Base-by-base conservation (phyloP, 2,888 invertebrate genomes). In the Acleris sparsana region DNA sequence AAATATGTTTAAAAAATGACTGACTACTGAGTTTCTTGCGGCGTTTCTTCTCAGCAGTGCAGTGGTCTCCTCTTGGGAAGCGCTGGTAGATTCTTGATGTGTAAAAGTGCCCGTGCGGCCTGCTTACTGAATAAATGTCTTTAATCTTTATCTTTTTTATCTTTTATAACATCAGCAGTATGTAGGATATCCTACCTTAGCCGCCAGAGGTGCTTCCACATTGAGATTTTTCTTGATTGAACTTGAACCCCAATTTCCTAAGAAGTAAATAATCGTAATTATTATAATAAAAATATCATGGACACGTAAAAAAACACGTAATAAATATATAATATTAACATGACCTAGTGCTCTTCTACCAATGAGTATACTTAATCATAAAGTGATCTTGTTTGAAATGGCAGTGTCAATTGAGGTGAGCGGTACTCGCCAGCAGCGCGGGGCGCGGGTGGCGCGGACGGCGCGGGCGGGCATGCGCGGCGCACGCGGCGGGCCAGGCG, bases 231-330 rank as follows among this genome's bases (percentile, higher is more conserved):
- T 78, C 67, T 79, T 86, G n/a, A 75, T 73, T 0, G 87, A 84
- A 69, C 82, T 88, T 0, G 88, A 86, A 0, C 84, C 81, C 0
- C 87, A 85, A 59, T 83, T 85, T 65, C 83, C 89, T 89, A 53
- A 4, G 3, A 11, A 3, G 5, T 5, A 5, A 33, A 22, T 33
- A 29, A 33, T 25, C 25, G 4, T 53, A 29, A 13, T 33, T 53
- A 16, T 33, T 53, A 25, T 17, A 53, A 25, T 5, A 25, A 25
- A 25, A 25, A 25, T 5, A 5, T 25, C 25, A 5, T 22, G 22
- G 5, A 25, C 25, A 5, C 22, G n/a, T n/a, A n/a, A n/a, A n/a
- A n/a, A n/a, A n/a, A n/a, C n/a, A n/a, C n/a, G n/a, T n/a, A n/a
- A n/a, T n/a, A n/a, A n/a, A n/a, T n/a, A n/a, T n/a, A n/a, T 4